phyloP scores from a whole-genome alignment of 2,888 invertebrate genomes.

The Microctonus brassicae region DNA sequence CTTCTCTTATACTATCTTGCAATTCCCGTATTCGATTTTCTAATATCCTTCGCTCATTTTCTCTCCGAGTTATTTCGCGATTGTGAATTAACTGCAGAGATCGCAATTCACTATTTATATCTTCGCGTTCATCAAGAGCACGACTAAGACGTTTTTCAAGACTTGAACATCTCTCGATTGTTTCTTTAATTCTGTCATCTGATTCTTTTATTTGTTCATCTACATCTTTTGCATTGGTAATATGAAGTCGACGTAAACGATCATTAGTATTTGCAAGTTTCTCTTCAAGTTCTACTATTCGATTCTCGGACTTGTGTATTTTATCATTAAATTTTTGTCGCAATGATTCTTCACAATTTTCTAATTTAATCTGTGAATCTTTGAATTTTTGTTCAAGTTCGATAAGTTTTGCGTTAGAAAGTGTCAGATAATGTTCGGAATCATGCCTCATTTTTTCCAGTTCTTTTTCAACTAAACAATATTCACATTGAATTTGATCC shows the following conservation, averaged over 20 bases:
- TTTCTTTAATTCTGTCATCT: slow-evolving; percentile 56
- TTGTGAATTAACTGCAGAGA: slow-evolving; percentile 73
- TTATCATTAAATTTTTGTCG: slow-evolving; percentile 50
- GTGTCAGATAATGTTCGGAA: slow-evolving; percentile 50
- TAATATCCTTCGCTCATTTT: slow-evolving; percentile 73
- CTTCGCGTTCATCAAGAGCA: slow-evolving; percentile 70
- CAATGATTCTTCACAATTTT: slow-evolving; percentile 48
- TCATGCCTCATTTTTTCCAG: slow-evolving; percentile 65
- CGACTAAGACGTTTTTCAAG: slow-evolving; percentile 59
- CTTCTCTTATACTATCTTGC: slow-evolving; percentile 66
- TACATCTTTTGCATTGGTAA: slow-evolving; percentile 48
- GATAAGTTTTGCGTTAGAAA: slow-evolving; percentile 49
- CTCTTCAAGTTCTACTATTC: slow-evolving; percentile 54
- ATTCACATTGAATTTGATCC: slow-evolving; percentile 73
- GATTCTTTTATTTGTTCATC: slow-evolving; percentile 56
- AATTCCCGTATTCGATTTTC: slow-evolving; percentile 68
- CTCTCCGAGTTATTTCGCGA: slow-evolving; percentile 73
- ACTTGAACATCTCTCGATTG: slow-evolving; percentile 55
- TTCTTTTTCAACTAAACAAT: slow-evolving; percentile 72
- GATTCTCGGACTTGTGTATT: slow-evolving; percentile 52
- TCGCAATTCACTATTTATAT: slow-evolving; percentile 74
- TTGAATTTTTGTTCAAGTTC: slow-evolving; percentile 56
- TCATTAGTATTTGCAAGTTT: slow-evolving; percentile 51
- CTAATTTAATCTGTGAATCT: slow-evolving; percentile 51
- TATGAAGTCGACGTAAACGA: slow-evolving; percentile 51